Base-by-base conservation (phyloP, 2,888 invertebrate species). In the Pachycephus smyrnensis region DNA sequence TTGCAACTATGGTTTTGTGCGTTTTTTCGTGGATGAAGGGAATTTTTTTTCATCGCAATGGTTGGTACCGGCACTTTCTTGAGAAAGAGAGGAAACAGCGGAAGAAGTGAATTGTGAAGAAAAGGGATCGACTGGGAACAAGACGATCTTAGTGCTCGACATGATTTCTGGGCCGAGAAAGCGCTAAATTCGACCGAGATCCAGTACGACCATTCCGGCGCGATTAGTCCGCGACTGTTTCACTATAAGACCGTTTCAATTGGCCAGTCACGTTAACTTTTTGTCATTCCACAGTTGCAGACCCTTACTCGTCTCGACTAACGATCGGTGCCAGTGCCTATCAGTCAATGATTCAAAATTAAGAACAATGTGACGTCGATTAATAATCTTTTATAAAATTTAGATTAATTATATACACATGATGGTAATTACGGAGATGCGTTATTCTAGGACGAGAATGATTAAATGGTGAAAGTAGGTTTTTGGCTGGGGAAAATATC, bases 381-480 rank as follows among this genome's bases (percentile, higher is more conserved):
- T 1, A 0, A 23, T 40, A 40, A 15, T 40, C 15, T 40, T 40
- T 40, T 15, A 15, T 15, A 15, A 40, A 40, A 40, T 40, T 40
- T 15, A 23, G 15, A 23, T 4, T 23, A 40, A 40, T 15, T 6
- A 15, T 23, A 40, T 23, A 40, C 6, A 40, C 15, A 40, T 15
- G 15, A 35, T 31, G 35, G 73, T 68, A 73, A 77, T 68, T 69
- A 73, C 73, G 3, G 35, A 12, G 31, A 31, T 40, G 23, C 68
- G 71, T 30, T 73, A 68, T 73, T 73, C 37, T 31, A 32, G 73
- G 69, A 77, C 76, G 77, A 80, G 12, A 35, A 55, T 35, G 30
- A 73, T 37, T 86, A 87, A 88, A 86, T 84, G 88, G 89, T 88
- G 89, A 89, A 89, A 89, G 89, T 89, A 85, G 84, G 82, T 84